A percentile compares a stretch with the other conserved stretches of the same genome.
These are phyloP conservation scores for Oligia strigilis DNA, from an alignment of 2,888 invertebrate genomes.

Conservation along the genomic window DNA sequence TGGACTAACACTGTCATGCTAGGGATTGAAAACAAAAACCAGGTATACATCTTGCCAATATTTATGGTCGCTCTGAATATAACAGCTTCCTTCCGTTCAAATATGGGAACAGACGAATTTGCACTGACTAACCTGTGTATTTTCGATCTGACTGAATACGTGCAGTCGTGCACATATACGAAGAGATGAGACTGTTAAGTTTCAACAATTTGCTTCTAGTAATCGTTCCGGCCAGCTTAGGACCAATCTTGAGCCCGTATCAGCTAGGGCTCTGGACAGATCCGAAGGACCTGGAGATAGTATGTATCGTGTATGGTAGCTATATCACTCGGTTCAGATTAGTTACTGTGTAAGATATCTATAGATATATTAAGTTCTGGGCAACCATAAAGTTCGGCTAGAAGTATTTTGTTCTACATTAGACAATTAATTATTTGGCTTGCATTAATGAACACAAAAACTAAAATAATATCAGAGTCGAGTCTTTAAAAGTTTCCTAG, in stretches of 20 bases:
- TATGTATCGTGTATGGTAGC: background rate
- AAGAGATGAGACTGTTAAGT: background rate
- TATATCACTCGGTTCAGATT: background rate
- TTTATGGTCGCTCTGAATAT: background rate
- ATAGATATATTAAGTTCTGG: background rate
- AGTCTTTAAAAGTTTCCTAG: constrained; percentile 60
- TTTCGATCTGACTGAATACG: background rate
- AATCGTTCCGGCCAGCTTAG: background rate
- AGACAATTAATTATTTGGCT: constrained; percentile 69
- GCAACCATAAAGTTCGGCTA: background rate
- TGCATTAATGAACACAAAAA: constrained; percentile 73
- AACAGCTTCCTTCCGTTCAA: background rate
- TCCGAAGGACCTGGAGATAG: background rate
- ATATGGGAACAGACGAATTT: background rate
- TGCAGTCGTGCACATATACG: background rate
- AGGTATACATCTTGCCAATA: background rate
- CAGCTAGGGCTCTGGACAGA: background rate
- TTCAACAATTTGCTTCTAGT: background rate
- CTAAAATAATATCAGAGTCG: constrained; percentile 42
- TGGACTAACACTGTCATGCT: constrained; percentile 72
- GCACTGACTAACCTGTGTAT: background rate
- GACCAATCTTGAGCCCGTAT: background rate
- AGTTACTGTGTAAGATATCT: background rate
- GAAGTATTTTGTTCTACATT: constrained; percentile 55
- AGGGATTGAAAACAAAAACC: constrained; percentile 57